Evolutionary conservation across 2,797 vertebrate species (phyloP), one percentile per base, ranked within the genome.

Genomic region (Thamnophis elegans): DNA sequence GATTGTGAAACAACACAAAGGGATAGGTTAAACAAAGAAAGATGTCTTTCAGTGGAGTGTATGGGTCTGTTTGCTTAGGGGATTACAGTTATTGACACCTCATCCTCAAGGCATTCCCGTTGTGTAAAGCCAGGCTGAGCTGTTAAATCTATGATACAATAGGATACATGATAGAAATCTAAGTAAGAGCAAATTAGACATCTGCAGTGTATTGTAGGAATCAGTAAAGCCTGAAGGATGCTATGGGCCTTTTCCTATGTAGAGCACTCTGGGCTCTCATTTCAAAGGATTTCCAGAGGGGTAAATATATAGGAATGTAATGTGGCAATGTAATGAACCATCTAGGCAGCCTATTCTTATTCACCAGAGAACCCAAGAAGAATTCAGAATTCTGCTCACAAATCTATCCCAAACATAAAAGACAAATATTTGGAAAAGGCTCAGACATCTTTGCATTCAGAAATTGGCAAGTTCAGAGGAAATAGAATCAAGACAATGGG

Each of bases 21-120:
- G 89, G 2, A 59, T 93, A 95, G 36, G 92, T 92, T 91, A 47
- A 88, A 86, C 92, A 86, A 89, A 94, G 90, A 0, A 4, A 94
- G 78, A 5, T 65, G 42, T 92, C 47, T 94, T 65, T 36, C 56
- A 56, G 0, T 73, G 16, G 2, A 90, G 90, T 28, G 90, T 92
- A 14, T 28, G 60, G 4, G 0, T 55, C 47, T 62, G 58, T 78
- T 56, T 88, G 14, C 62, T 86, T 89, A 20, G 6, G 36, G 87
- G 92, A 91, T 93, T 93, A 93, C 51, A 13, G 51, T 93, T 93
- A 91, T 89, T 93, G 86, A 93, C 90, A 93, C 92, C 92, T 93
- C 90, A 89, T 93, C 87, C 92, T 89, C 56, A 89, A 93, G 91
- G 42, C 91, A 90, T 53, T 93, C 94, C 94, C 90, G 90, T 2